phyloP scores from a whole-genome alignment of 2,113 vertebrate genomes.

The Pelodiscus sinensis region DNA sequence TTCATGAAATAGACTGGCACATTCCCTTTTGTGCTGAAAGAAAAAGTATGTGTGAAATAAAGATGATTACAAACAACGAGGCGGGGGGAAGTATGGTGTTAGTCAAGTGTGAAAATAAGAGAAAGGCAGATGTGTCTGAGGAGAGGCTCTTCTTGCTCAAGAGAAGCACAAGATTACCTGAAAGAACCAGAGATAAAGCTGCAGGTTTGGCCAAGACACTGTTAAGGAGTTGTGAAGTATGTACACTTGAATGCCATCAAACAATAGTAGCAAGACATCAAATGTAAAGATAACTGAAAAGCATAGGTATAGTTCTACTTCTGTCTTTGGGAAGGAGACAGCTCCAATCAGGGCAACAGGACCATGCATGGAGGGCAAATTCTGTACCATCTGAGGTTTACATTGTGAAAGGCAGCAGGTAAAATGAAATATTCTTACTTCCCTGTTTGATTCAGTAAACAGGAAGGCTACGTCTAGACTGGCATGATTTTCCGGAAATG shows the following conservation, averaged over 20 bases:
- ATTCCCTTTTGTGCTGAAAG: neutral
- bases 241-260: neutral
- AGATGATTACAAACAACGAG: neutral
- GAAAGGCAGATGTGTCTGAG: neutral
- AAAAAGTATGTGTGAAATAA: neutral
- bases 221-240: neutral
- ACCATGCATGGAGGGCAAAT: no score
- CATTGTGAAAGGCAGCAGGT: neutral
- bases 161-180: neutral
- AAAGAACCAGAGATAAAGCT: neutral
- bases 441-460: neutral
- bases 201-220: neutral
- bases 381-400: neutral
- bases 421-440: neutral
- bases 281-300: neutral
- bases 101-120: neutral
- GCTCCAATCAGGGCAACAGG: neutral
- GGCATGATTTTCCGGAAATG: no score
- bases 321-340: neutral
- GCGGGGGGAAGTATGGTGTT: neutral
- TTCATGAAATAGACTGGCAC: neutral
- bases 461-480: no score
- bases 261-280: neutral
- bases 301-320: neutral
- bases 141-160: fast-evolving